Evolutionary conservation across 2,113 vertebrate genomes (phyloP).

Genomic region (Sander lucioperca): DNA sequence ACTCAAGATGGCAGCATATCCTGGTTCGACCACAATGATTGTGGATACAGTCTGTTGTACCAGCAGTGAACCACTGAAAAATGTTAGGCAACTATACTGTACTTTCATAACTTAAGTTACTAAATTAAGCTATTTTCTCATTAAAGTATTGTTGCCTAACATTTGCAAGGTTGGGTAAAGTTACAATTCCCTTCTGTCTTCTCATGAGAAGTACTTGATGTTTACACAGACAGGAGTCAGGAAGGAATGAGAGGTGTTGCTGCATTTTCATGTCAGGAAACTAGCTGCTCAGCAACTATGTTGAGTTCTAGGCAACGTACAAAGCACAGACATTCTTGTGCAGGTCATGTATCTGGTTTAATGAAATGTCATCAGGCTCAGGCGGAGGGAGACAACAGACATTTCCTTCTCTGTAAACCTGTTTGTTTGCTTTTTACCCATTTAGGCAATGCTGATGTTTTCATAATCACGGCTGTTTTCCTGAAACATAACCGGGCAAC

Average conservation of each 20-base stretch:
- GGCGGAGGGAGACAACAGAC: background rate
- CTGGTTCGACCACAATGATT: background rate
- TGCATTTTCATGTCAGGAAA: background rate
- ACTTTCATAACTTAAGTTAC: too few relatives aligned
- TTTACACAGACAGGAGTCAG: background rate
- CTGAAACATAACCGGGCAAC: constrained; percentile 29
- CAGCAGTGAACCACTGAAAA: background rate
- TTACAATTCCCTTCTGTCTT: too few relatives aligned
- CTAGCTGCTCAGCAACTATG: background rate
- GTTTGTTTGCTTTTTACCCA: background rate
- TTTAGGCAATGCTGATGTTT: background rate
- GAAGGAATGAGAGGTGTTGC: background rate
- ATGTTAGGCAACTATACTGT: background rate
- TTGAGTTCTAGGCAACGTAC: background rate
- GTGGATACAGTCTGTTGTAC: background rate
- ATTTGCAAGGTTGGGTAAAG: too few relatives aligned
- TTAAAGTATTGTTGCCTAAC: too few relatives aligned
- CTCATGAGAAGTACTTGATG: too few relatives aligned
- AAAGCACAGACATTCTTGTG: background rate
- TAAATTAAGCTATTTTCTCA: too few relatives aligned
- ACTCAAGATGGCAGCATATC: constrained; percentile 42
- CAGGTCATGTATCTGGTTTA: background rate
- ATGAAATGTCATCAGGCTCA: background rate
- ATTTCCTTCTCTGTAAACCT: background rate
- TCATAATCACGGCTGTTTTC: constrained; percentile 36